These are phyloP conservation scores for Penaeus japonicus DNA, from an alignment of 1,140 invertebrate species.

Conservation along the genomic window DNA sequence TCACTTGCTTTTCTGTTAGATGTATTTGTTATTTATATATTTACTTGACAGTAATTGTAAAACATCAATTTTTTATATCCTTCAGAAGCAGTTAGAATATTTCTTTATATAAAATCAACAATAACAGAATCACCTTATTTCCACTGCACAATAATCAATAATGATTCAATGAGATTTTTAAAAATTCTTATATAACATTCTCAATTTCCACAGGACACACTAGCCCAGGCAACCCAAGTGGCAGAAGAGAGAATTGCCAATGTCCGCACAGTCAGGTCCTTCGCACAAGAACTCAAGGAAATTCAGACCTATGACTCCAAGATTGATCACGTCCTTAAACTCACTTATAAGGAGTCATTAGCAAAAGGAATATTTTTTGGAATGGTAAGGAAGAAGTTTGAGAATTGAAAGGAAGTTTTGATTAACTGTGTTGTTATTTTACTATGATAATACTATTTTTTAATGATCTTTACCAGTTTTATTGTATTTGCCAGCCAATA, in stretches of 20 bases:
- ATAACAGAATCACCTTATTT: too few relatives aligned
- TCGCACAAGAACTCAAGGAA: slow-evolving; percentile 86
- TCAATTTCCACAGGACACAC: slow-evolving; percentile 73
- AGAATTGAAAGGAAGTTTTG: too few relatives aligned
- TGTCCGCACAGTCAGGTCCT: slow-evolving; percentile 92
- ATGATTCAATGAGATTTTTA: too few relatives aligned
- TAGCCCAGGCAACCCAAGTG: slow-evolving; percentile 83
- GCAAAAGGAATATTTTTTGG: slow-evolving; percentile 92
- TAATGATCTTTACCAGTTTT: too few relatives aligned
- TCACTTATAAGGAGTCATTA: slow-evolving; percentile 87
- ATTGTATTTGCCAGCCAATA: too few relatives aligned
- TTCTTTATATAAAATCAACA: too few relatives aligned
- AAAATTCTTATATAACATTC: slow-evolving; percentile 22
- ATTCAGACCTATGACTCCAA: slow-evolving; percentile 74
- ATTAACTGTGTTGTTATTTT: neutral
- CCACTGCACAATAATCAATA: too few relatives aligned
- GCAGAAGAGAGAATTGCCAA: slow-evolving; percentile 94
- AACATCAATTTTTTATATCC: too few relatives aligned
- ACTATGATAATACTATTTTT: neutral
- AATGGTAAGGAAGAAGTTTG: slow-evolving; percentile 70
- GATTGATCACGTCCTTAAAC: slow-evolving; percentile 77
- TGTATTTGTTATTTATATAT: too few relatives aligned
- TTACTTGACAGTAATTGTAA: too few relatives aligned
- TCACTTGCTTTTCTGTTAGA: too few relatives aligned
- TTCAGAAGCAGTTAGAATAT: too few relatives aligned